Conservation (phyloP, 2,888 invertebrate species). For the Apotomis capreana region DNA sequence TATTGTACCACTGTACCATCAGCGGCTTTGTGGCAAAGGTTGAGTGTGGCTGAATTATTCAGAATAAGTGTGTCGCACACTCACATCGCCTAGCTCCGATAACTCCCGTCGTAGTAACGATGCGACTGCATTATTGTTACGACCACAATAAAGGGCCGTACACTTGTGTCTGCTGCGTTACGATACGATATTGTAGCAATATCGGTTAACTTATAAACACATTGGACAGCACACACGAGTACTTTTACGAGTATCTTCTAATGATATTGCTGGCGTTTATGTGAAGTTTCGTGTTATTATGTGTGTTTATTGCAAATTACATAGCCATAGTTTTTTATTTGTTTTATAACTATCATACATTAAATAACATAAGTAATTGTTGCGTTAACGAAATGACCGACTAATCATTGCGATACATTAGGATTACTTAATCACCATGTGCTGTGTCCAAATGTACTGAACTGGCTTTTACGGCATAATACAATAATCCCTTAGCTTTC, state of each 20-base stretch:
- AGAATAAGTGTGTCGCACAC: constrained; percentile 1
- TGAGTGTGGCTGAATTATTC: background rate
- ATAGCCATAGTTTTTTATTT: background rate
- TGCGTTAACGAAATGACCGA: no score
- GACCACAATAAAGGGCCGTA: constrained; percentile 40
- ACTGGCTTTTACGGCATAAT: no score
- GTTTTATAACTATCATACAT: background rate
- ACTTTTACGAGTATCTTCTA: constrained; percentile 16
- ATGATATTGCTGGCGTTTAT: constrained; percentile 6
- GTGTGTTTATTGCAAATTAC: background rate
- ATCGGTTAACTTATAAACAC: constrained; percentile 34
- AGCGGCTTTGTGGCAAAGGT: no score
- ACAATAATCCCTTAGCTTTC: no score
- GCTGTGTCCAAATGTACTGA: no score
- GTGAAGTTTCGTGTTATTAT: constrained; percentile 1
- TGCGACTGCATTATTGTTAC: constrained; percentile 53
- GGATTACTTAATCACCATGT: no score
- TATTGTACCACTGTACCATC: no score
- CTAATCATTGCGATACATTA: no score
- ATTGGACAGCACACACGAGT: constrained; percentile 18
- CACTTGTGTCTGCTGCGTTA: constrained; percentile 25
- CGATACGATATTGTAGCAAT: constrained; percentile 37
- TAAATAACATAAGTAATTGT: background rate
- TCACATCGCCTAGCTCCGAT: constrained; percentile 54
- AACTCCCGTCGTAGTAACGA: constrained; percentile 49